Evolutionary conservation across 2,797 vertebrate species (phyloP), one percentile per base, ranked within the genome.

Genomic region (Hirundo rustica): DNA sequence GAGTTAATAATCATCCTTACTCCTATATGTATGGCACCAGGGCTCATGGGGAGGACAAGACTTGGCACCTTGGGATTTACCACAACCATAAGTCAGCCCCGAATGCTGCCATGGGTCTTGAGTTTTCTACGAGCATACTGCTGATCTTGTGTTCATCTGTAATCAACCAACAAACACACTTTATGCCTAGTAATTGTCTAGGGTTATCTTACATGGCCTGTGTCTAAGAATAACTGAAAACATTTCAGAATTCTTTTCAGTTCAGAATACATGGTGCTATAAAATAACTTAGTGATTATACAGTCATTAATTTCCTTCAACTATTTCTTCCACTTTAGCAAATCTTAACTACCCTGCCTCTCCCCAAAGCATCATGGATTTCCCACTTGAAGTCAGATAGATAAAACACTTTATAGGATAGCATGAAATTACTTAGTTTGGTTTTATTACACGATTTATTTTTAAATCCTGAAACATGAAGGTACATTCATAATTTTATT

Each of bases 121-220:
- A 60, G 15, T 57, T 82, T 89, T 77, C 61, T 73, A 1, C 13
- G 29, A 82, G 44, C 15, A 15, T 12, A 30, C 4, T 62, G 27
- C 5, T 42, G 34, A 60, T 54, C 22, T 18, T 3, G 1, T 29
- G 13, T 36, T 27, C 16, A 20, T n/a, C 27, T 67, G 32, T 26
- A 47, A 7, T 5, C 0, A 0, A 78, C 13, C 40, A 48, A 17
- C 2, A 70, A 65, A 67, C 18, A 27, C 21, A 54, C 3, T 10
- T 88, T 57, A 88, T 57, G 27, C 9, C 34, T 68, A 13, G 18
- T 66, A 62, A 45, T 71, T 54, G 8, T 47, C 16, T 30, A 26
- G 27, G 21, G 5, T 45, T 67, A 26, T 47, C 58, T 89, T 77
- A 27, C 14, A 34, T 22, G 15, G 29, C 7, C 17, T 60, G 4